Evolutionary conservation across 2,888 invertebrate genomes (phyloP), one percentile per base, ranked within the genome.

Genomic region (Deilephila elpenor): DNA sequence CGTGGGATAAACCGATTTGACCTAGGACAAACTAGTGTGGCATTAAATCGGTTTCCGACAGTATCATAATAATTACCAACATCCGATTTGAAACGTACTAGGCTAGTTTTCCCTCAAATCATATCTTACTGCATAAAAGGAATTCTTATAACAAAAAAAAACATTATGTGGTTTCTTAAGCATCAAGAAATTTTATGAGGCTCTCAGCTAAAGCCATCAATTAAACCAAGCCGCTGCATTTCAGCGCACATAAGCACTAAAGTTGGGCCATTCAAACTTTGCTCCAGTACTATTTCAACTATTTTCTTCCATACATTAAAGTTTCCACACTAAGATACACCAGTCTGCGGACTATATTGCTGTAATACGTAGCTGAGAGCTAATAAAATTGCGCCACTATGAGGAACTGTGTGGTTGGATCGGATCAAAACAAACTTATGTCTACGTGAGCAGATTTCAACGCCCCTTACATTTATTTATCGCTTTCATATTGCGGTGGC

Each of bases 211-310:
- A 64, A 64, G 37, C 51, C 67, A 67, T 67, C 44, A 67, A 29
- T 67, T 17, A 44, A 17, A n/a, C 20, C 17, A 6, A 25, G 44
- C 51, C 17, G 67, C 67, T 51, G 67, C 67, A 67, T 51, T 44
- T 67, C 67, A 67, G 67, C 51, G 67, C 67, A 67, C 67, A 60
- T 67, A 67, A 67, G 67, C 51, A 51, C 51, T 51, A 67, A 67
- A 67, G 44, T 51, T 67, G 25, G 67, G 25, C 51, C 67, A 67
- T 67, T 67, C 67, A 67, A 67, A 67, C 67, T 67, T 67, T 11
- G 8, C 25, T 2, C 61, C 73, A 75, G 74, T 53, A 75, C 75
- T 81, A 78, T 79, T 81, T 80, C 77, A 77, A 80, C 77, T 75
- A 77, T 74, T 77, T 73, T 74, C 44, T 77, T 74, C 73, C 67